Base-by-base conservation (phyloP, 2,113 vertebrate species). In the Anguilla rostrata region DNA sequence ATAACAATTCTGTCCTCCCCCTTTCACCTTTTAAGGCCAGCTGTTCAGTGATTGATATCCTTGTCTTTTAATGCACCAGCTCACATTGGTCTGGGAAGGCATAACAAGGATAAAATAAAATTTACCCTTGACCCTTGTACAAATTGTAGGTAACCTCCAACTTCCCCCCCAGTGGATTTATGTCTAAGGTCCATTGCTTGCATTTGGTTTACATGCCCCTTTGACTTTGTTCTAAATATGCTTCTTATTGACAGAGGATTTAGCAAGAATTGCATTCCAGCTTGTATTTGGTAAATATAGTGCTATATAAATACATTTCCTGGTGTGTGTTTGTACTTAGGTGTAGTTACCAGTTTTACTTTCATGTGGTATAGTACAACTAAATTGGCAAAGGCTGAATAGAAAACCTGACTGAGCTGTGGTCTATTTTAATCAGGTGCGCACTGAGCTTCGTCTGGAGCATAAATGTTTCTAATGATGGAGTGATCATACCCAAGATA, bases 371-470 rank as follows among this genome's bases (percentile, higher is more conserved):
- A 75, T 14, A 75, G 5, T 11, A 11, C 26, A 75, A 75, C 22
- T 26, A 66, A 66, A 66, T 66, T 20, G 60, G 20, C 60, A 22
- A 66, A 66, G 26, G 18, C 60, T 26, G 11, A 12, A 53, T 53
- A 53, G 0, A 14, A 53, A 53, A 53, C 7, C 60, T 20, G 15
- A 60, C 14, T 20, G 26, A 6, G 7, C 8, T 75, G 71, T 2
- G 71, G n/a, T 75, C 71, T 12, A 12, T 75, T 86, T 86, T 85
- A 75, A 85, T 39, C 92, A 98, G 97, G 87, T 93, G 96, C 90
- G 93, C 95, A 39, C 6, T 97, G 83, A 41, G 93, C 60, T 83
- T 97, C 22, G 91, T 96, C 18, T 98, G 97, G 96, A 96, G 86
- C 92, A 94, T 97, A 75, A 85, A 90, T 0, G 88, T 96, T 0